Evolutionary conservation across 2,888 invertebrate species (phyloP).

Genomic region (Coleophora deauratella): DNA sequence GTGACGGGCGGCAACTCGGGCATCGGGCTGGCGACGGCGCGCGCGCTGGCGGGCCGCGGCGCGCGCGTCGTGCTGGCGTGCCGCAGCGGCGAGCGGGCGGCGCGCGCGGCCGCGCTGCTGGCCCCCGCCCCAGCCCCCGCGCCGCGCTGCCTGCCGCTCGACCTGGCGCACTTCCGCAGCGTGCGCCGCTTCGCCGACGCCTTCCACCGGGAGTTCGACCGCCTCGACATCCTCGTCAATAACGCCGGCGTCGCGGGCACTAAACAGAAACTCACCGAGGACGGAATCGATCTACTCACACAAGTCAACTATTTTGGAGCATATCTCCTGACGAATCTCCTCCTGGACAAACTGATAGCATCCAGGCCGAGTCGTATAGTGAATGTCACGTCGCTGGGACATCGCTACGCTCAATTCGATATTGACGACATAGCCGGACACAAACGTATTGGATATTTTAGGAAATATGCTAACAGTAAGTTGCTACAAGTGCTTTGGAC

Average conservation of each 20-base stretch:
- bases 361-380: slow-evolving; percentile 59
- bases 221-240: slow-evolving; percentile 76
- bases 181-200: slow-evolving; percentile 76
- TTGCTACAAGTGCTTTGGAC: slow-evolving; percentile 52
- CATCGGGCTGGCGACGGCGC: slow-evolving; percentile 84
- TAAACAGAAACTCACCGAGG: slow-evolving; percentile 56
- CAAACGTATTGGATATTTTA: slow-evolving; percentile 28
- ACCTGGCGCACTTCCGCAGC: slow-evolving; percentile 45
- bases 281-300: slow-evolving; percentile 76
- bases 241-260: slow-evolving; percentile 72
- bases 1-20: slow-evolving; percentile 89
- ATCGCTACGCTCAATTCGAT: slow-evolving; percentile 22
- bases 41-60: slow-evolving; percentile 79
- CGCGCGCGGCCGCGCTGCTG: background rate
- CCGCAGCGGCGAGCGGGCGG: slow-evolving; percentile 5
- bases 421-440: slow-evolving; percentile 26
- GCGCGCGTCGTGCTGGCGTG: slow-evolving; percentile 84
- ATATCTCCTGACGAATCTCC: slow-evolving; percentile 80
- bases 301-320: slow-evolving; percentile 82
- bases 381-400: slow-evolving; percentile 45
- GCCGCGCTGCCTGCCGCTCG: background rate
- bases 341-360: slow-evolving; percentile 61
- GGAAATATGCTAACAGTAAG: slow-evolving; percentile 64
- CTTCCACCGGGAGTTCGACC: slow-evolving; percentile 60
- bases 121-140: background rate